Conservation (phyloP, 2,113 vertebrate genomes). For the Lasiurus cinereus region DNA sequence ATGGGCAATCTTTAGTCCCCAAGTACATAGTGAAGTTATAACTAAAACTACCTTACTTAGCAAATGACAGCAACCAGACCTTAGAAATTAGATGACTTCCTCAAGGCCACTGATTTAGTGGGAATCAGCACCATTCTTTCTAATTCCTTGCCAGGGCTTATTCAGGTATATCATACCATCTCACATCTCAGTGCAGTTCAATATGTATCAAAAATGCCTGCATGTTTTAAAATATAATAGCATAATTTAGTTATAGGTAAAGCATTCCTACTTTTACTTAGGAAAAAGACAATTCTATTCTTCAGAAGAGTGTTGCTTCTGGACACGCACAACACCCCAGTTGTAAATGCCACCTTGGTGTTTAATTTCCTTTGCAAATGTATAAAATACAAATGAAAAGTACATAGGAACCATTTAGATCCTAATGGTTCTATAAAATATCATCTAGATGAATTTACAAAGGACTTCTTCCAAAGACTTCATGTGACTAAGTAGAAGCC, state of each 20-base stretch:
- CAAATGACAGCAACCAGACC: background rate
- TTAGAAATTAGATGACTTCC: background rate
- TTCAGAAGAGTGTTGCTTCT: background rate
- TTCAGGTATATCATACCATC: background rate
- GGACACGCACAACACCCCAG: accelerated
- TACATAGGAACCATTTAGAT: background rate
- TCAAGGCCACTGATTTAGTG: background rate
- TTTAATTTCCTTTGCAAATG: background rate
- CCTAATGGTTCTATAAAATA: background rate
- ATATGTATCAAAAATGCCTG: background rate
- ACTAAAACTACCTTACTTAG: background rate
- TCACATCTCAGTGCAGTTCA: background rate
- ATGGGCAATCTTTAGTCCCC: background rate
- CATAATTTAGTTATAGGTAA: background rate
- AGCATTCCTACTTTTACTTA: background rate
- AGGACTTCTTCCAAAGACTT: background rate
- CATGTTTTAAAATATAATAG: background rate
- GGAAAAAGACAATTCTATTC: background rate
- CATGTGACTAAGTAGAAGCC: background rate
- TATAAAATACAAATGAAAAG: background rate
- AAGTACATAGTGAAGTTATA: background rate
- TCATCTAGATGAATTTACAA: background rate
- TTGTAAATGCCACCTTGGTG: background rate
- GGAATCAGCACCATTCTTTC: background rate
- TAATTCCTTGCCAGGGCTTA: background rate